Conservation (phyloP, 2,113 vertebrate species). For the Oreochromis spilurus region DNA sequence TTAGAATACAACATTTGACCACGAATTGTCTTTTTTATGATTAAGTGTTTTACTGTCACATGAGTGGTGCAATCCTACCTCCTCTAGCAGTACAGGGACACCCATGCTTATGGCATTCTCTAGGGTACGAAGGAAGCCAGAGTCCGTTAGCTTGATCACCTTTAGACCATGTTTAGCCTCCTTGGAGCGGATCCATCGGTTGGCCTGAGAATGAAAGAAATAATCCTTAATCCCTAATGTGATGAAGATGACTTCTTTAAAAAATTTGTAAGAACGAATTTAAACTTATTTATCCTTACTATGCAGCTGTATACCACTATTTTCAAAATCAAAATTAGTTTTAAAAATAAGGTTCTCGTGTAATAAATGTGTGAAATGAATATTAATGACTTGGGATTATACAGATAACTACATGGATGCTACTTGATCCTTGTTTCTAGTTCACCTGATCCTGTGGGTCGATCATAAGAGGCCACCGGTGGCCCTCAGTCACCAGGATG, state of each 20-base stretch:
- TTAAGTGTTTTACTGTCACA: neutral
- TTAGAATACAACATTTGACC: neutral
- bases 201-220: conserved; percentile 66
- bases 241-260: neutral
- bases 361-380: neutral
- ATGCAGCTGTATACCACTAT: neutral
- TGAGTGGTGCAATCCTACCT: conserved; percentile 47
- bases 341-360: neutral
- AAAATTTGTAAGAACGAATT: neutral
- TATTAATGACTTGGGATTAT: neutral
- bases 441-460: conserved; percentile 85
- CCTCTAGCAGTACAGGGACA: conserved; percentile 79
- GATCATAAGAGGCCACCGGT: conserved; percentile 85
- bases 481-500: conserved; percentile 79
- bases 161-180: conserved; percentile 77
- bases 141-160: conserved; percentile 81
- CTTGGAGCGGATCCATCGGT: conserved; percentile 82
- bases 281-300: neutral
- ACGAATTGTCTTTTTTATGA: neutral
- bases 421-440: neutral
- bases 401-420: neutral
- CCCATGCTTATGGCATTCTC: conserved; percentile 82
- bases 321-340: neutral
- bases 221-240: neutral
- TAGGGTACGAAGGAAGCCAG: conserved; percentile 74